Evolutionary conservation across 37 sponge, comb jelly and placozoan genomes (phyloP), one percentile per base, ranked within the genome.

Genomic region (Theonella swinhoei): DNA sequence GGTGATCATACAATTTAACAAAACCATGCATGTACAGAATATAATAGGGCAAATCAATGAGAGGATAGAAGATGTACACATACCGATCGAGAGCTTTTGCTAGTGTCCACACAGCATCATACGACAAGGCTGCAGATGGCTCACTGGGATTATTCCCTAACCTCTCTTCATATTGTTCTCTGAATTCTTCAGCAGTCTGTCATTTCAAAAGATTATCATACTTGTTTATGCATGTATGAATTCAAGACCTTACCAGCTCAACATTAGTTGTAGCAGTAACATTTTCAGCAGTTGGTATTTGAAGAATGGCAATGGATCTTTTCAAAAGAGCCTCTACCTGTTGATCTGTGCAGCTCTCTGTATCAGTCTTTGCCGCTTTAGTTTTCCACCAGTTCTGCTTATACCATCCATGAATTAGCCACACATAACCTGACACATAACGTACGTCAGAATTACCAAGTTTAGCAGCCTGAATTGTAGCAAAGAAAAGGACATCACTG

Each of bases 61-160:
- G n/a, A n/a, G n/a, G n/a, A n/a, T n/a, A n/a, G n/a, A n/a, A n/a
- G n/a, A n/a, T n/a, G n/a, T n/a, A n/a, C n/a, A 43, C 74, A 19
- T 77, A 85, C 85, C 77, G 47, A 62, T 88, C 71, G 19, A 88
- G 19, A 24, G 83, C 88, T 41, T 82, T 71, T 25, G 78, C 88
- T 31, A 88, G 64, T 33, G 88, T 34, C 83, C 83, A 88, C 2
- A 88, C 23, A 42, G 83, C 88, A 82, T 88, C 88, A 61, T 88
- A 88, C 19, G 83, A 78, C 35, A 28, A 61, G 74, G 62, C 62
- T 11, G 83, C 83, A 72, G 73, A 42, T 5, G 29, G 40, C 26
- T 73, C 74, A 36, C 39, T 64, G 41, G 0, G 11, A 32, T 54
- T 37, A 0, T 14, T 37, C 4, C 23, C 23, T 38, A 60, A 36